Conservation (phyloP, 2,888 invertebrate genomes). For the Caenorhabditis sinica region DNA sequence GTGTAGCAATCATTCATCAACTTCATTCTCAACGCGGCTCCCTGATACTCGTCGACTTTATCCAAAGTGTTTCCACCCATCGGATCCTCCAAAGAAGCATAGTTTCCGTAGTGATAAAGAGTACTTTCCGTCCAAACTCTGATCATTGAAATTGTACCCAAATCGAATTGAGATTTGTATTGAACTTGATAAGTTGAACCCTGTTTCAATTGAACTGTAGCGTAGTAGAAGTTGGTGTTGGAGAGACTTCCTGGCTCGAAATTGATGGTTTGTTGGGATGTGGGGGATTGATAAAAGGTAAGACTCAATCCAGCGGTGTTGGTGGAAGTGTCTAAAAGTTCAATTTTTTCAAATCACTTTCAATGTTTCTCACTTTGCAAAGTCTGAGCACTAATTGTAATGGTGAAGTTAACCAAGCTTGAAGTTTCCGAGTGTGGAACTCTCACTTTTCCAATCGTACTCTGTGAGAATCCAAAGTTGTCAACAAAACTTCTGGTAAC, state of each 20-base stretch:
- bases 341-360: not conserved
- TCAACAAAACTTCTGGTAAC: constrained; percentile 30
- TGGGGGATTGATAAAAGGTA: constrained; percentile 13
- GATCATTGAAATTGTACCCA: not conserved
- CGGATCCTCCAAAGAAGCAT: constrained; percentile 43
- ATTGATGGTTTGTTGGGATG: not conserved
- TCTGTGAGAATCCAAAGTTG: not conserved
- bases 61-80: constrained; percentile 31
- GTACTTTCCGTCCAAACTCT: constrained; percentile 42
- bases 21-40: constrained; percentile 47
- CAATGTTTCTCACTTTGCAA: not conserved
- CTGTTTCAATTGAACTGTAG: constrained; percentile 27
- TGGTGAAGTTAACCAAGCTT: constrained; percentile 21
- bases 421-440: constrained; percentile 36
- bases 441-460: constrained; percentile 29
- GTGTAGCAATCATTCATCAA: constrained; percentile 57
- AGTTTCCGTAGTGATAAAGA: constrained; percentile 49
- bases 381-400: constrained; percentile 27
- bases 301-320: constrained; percentile 17
- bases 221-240: constrained; percentile 39
- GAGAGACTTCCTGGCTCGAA: constrained; percentile 17
- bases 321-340: constrained; percentile 6
- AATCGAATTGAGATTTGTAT: not conserved
- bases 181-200: constrained; percentile 5
- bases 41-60: constrained; percentile 41